Percentiles rank a stretch among this genome's conserved stretches.
Evolutionary conservation across 2,113 vertebrate genomes (phyloP).

Genomic region (Monarcha castaneiventris): DNA sequence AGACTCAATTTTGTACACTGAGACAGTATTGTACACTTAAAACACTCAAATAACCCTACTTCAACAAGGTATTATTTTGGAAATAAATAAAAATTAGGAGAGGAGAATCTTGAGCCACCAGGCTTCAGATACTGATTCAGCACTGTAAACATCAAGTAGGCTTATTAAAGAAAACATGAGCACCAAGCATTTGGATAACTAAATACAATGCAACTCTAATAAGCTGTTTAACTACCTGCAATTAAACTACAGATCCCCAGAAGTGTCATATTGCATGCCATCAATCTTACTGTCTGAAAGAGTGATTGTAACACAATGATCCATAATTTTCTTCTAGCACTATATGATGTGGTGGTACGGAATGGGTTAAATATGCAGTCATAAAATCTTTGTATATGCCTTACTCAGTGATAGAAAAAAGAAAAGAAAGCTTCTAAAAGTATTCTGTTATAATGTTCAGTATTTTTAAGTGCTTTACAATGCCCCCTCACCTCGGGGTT

Average conservation of each 20-base stretch:
- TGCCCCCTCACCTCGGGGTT: neutral
- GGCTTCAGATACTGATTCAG: neutral
- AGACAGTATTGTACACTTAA: neutral
- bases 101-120: neutral
- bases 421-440: neutral
- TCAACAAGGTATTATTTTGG: neutral
- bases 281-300: neutral
- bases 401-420: neutral
- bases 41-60: neutral
- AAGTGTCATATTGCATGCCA: neutral
- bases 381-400: neutral
- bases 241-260: neutral
- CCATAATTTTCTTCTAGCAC: neutral
- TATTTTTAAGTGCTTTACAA: conserved; percentile 24
- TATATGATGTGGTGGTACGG: neutral
- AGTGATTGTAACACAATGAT: neutral
- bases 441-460: neutral
- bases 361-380: neutral
- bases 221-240: neutral
- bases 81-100: neutral
- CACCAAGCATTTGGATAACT: neutral
- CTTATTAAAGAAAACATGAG: neutral
- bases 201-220: neutral
- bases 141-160: neutral
- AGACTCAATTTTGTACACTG: neutral